phyloP scores from a whole-genome alignment of 2,888 invertebrate species.

The Drosophila austrosaltans region DNA sequence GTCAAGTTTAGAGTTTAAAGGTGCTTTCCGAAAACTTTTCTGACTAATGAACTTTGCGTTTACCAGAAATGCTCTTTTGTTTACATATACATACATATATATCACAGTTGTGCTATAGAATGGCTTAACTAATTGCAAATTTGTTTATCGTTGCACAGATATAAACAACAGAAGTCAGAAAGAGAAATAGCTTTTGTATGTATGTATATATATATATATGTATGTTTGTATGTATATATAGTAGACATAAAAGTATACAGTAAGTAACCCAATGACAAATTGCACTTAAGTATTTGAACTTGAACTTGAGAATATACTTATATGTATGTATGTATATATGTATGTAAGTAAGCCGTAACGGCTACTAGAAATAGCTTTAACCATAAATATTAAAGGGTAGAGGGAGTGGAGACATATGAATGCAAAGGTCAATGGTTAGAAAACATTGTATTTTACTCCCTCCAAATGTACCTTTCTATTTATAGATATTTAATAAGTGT shows the following conservation, averaged over 20 bases:
- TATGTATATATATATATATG: background rate
- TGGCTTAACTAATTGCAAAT: conserved; percentile 9
- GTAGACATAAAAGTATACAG: background rate
- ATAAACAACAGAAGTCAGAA: background rate
- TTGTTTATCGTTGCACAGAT: conserved; percentile 21
- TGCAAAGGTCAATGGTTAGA: background rate
- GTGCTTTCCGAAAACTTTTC: conserved; percentile 8
- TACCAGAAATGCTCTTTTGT: background rate
- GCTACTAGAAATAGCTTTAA: conserved; percentile 6
- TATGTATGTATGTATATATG: background rate
- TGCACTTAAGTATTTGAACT: conserved; percentile 32
- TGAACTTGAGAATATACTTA: conserved; percentile 23
- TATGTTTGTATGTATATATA: background rate
- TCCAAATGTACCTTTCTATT: background rate
- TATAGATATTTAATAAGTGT: background rate
- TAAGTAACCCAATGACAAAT: conserved; percentile 4
- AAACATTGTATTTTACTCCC: background rate
- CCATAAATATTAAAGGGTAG: background rate
- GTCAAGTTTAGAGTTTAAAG: conserved; percentile 27
- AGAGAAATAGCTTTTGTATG: background rate
- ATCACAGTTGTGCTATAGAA: background rate
- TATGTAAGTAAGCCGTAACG: background rate
- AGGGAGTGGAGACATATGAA: background rate
- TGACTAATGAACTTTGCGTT: conserved; percentile 10
- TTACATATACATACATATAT: background rate